phyloP scores from a whole-genome alignment of 2,888 invertebrate species.

The Ormyrus nitidulus region DNA sequence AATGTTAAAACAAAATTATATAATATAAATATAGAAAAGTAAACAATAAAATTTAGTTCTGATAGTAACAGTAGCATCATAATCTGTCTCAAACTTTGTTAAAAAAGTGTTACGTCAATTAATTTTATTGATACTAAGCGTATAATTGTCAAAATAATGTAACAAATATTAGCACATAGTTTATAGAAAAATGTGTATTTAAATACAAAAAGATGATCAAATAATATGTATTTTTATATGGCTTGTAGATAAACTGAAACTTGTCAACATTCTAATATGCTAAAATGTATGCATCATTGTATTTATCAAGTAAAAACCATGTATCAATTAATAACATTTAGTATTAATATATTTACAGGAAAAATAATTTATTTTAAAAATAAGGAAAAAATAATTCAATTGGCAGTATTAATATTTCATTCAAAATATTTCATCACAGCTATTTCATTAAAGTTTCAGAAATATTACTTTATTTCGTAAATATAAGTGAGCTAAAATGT shows the following conservation, averaged over 20 bases:
- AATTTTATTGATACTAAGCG: background rate
- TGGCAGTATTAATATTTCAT: no score
- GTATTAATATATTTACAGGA: slow-evolving; percentile 37
- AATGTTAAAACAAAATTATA: slow-evolving; percentile 47
- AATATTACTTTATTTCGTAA: no score
- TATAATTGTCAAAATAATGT: background rate
- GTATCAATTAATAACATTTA: background rate
- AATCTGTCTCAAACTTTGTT: background rate
- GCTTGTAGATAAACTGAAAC: slow-evolving; percentile 25
- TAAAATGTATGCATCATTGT: slow-evolving; percentile 2
- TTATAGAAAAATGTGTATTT: slow-evolving; percentile 7
- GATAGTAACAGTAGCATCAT: background rate
- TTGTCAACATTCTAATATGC: slow-evolving; percentile 35
- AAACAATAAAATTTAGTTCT: background rate
- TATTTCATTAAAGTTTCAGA: no score
- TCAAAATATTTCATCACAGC: no score
- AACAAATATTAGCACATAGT: background rate
- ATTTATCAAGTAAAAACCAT: slow-evolving; percentile 18
- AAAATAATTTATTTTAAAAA: slow-evolving; percentile 28
- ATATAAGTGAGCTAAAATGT: no score
- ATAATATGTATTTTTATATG: slow-evolving; percentile 49
- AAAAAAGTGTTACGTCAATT: background rate
- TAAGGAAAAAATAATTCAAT: background rate
- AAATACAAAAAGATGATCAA: slow-evolving; percentile 12
- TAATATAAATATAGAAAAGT: slow-evolving; percentile 12